Percentiles rank a stretch among this genome's conserved stretches.
Conservation (phyloP, 1,140 invertebrate species). For the Gryon sp. region DNA sequence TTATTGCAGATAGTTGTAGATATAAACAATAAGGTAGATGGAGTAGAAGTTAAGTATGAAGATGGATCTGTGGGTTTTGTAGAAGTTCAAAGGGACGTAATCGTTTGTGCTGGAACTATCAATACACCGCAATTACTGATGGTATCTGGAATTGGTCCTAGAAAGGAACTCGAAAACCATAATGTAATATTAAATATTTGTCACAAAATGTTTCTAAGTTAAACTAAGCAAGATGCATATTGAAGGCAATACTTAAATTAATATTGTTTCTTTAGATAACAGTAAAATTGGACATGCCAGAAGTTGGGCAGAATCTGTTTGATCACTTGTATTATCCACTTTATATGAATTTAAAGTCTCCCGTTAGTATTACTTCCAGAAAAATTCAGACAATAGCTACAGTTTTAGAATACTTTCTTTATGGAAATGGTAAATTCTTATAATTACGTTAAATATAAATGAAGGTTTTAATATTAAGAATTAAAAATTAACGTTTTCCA, state of each 20-base stretch:
- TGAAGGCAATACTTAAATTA: neutral
- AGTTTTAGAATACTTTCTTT: constrained; percentile 82
- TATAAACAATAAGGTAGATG: constrained; percentile 62
- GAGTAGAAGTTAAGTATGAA: constrained; percentile 80
- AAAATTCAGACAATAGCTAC: constrained; percentile 82
- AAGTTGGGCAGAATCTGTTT: constrained; percentile 84
- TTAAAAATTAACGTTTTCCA: neutral
- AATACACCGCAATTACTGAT: constrained; percentile 87
- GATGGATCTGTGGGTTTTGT: constrained; percentile 77
- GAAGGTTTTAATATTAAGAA: neutral
- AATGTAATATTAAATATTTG: constrained; percentile 60
- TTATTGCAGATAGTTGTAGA: constrained; percentile 67
- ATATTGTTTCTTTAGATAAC: constrained; percentile 75
- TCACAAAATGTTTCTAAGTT: neutral
- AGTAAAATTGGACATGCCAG: constrained; percentile 77
- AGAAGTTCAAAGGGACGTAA: constrained; percentile 83
- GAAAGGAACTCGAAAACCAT: constrained; percentile 75
- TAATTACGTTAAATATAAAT: constrained; percentile 35
- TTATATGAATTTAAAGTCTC: constrained; percentile 83
- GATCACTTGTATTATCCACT: constrained; percentile 87
- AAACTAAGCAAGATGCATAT: neutral
- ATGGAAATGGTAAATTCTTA: constrained; percentile 83
- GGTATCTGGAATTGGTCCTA: constrained; percentile 84
- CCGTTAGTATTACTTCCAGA: constrained; percentile 82
- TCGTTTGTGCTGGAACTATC: constrained; percentile 85